Percentiles rank a stretch among this genome's conserved stretches.
These are phyloP conservation scores for Myodes glareolus DNA, from an alignment of 2,113 vertebrate species.

Conservation along the genomic window DNA sequence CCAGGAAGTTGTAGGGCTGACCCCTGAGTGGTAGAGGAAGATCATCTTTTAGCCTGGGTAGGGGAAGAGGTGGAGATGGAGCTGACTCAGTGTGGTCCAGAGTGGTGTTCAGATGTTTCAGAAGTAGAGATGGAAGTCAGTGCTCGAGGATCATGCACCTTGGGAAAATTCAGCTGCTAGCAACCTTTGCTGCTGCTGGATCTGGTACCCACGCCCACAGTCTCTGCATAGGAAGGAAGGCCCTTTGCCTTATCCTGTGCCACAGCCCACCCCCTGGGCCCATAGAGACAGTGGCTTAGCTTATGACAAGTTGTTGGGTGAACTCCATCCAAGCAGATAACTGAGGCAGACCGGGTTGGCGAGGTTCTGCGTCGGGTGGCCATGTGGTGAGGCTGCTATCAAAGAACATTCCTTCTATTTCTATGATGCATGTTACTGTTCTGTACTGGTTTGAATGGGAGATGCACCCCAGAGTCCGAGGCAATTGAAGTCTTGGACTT, in stretches of 20 bases:
- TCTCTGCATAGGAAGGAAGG: no score
- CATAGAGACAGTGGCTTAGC: background rate
- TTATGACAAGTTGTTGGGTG: background rate
- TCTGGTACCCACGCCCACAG: no score
- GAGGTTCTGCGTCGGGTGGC: background rate
- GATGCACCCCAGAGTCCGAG: background rate
- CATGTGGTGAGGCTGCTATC: background rate
- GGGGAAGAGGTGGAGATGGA: background rate
- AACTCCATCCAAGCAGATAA: background rate
- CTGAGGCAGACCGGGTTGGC: background rate
- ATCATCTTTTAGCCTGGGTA: background rate
- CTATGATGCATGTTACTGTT: background rate
- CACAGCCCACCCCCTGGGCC: no score
- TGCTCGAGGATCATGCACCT: fast-evolving
- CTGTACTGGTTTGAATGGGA: background rate
- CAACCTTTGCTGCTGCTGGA: background rate
- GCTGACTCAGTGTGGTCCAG: background rate
- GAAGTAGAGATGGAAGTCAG: background rate
- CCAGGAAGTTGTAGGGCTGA: background rate
- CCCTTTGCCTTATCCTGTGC: no score
- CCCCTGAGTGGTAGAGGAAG: background rate
- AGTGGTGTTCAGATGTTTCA: background rate
- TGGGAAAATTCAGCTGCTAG: background rate
- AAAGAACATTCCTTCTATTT: background rate
- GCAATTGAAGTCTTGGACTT: background rate